phyloP scores from a whole-genome alignment of 2,113 vertebrate genomes.

The Brienomyrus longianalis region DNA sequence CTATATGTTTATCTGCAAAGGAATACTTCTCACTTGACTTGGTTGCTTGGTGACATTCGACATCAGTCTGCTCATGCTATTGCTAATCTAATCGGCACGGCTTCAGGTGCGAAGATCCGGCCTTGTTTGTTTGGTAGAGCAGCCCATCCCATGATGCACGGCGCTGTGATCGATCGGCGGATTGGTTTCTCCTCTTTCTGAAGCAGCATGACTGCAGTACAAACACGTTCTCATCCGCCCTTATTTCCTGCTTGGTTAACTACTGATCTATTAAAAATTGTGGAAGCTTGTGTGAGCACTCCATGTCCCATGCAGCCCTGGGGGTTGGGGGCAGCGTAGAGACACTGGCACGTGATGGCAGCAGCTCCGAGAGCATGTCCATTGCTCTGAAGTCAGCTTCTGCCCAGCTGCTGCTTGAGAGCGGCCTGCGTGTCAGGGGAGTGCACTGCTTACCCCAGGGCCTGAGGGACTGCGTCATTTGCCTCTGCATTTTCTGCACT shows the following conservation, averaged over 20 bases:
- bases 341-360: background rate
- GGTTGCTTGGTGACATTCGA: constrained; percentile 9
- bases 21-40: background rate
- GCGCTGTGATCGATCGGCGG: background rate
- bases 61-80: background rate
- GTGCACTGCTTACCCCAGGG: background rate
- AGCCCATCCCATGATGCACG: background rate
- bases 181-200: background rate
- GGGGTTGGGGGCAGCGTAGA: background rate
- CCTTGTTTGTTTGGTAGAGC: background rate
- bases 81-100: constrained; percentile 7
- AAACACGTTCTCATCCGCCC: background rate
- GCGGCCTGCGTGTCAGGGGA: background rate
- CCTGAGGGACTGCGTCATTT: background rate
- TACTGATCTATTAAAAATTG: background rate
- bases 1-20: background rate
- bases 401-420: no score
- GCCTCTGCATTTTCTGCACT: background rate
- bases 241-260: background rate
- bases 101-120: background rate
- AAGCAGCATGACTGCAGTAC: background rate
- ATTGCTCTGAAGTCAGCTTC: background rate
- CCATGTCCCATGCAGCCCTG: background rate
- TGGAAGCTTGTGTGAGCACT: background rate
- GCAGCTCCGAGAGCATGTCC: background rate